These are phyloP conservation scores for Drosophila aldrichi DNA, from an alignment of 2,888 invertebrate species.

Conservation along the genomic window DNA sequence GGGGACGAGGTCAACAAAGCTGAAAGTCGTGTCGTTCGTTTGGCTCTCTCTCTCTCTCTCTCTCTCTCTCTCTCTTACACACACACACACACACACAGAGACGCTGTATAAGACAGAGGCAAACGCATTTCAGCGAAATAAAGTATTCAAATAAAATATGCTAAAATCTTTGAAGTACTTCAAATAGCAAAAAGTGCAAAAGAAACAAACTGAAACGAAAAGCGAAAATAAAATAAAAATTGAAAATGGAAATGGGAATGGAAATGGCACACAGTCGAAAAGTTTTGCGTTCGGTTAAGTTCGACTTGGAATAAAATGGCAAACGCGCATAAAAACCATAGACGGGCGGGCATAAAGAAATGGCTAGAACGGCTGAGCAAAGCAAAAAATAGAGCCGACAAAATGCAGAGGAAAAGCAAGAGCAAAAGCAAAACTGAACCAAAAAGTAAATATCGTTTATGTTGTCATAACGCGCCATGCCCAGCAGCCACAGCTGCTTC, in stretches of 20 bases:
- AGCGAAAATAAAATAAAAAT: conserved; percentile 34
- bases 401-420: conserved; percentile 13
- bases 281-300: conserved; percentile 56
- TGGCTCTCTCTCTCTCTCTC: conserved; percentile 28
- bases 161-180: conserved; percentile 82
- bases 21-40: conserved; percentile 72
- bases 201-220: conserved; percentile 46
- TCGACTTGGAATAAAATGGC: conserved; percentile 41
- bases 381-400: conserved; percentile 18
- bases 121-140: conserved; percentile 77
- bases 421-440: conserved; percentile 32
- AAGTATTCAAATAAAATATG: conserved; percentile 81
- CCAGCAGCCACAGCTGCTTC: conserved; percentile 52
- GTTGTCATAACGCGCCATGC: conserved; percentile 80
- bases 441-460: conserved; percentile 81
- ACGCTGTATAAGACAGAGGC: conserved; percentile 44
- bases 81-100: conserved; percentile 20
- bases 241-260: conserved; percentile 29
- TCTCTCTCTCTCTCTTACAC: background rate
- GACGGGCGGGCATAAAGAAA: conserved; percentile 62
- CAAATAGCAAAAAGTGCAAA: conserved; percentile 75
- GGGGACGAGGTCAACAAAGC: conserved; percentile 60
- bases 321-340: conserved; percentile 69
- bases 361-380: conserved; percentile 34
- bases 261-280: conserved; percentile 67